These are phyloP conservation scores for Megalurothrips usitatus DNA, from an alignment of 2,888 invertebrate species.

Conservation along the genomic window DNA sequence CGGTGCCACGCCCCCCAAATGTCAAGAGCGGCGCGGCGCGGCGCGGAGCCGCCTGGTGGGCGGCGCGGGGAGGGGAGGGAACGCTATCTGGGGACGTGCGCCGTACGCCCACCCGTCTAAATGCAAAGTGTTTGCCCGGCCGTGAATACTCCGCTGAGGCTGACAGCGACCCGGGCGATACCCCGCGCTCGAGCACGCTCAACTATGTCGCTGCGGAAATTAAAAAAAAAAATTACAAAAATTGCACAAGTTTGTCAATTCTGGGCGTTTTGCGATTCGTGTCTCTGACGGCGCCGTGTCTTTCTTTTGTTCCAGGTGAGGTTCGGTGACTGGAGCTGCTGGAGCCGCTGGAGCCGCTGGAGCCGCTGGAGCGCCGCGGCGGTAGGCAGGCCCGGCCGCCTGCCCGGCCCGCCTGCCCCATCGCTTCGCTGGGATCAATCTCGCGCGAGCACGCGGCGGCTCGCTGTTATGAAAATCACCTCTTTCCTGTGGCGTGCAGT, in stretches of 20 bases:
- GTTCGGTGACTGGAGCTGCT: not conserved
- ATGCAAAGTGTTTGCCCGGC: too few species aligned
- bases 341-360: too few species aligned
- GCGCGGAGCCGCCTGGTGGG: too few species aligned
- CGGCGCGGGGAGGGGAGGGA: too few species aligned
- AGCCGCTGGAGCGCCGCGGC: not conserved
- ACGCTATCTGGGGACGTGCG: not conserved
- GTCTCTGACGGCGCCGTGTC: not conserved
- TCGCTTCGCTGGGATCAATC: not conserved
- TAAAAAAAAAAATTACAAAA: too few species aligned
- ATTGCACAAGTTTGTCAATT: too few species aligned
- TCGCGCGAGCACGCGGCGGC: not conserved
- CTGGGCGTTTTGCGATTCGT: not conserved
- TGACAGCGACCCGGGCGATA: too few species aligned
- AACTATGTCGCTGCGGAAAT: too few species aligned
- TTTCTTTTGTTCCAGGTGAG: not conserved
- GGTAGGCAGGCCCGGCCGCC: not conserved
- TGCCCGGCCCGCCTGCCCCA: not conserved
- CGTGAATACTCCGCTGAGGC: too few species aligned
- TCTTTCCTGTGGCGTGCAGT: slow-evolving; percentile 2
- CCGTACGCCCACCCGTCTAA: not conserved
- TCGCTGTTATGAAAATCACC: slow-evolving; percentile 16
- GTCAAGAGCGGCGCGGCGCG: not conserved
- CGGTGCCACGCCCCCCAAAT: not conserved
- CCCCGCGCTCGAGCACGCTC: too few species aligned